Evolutionary conservation across 2,797 vertebrate species (phyloP), one percentile per base, ranked within the genome.

Genomic region (Heterohyrax brucei): DNA sequence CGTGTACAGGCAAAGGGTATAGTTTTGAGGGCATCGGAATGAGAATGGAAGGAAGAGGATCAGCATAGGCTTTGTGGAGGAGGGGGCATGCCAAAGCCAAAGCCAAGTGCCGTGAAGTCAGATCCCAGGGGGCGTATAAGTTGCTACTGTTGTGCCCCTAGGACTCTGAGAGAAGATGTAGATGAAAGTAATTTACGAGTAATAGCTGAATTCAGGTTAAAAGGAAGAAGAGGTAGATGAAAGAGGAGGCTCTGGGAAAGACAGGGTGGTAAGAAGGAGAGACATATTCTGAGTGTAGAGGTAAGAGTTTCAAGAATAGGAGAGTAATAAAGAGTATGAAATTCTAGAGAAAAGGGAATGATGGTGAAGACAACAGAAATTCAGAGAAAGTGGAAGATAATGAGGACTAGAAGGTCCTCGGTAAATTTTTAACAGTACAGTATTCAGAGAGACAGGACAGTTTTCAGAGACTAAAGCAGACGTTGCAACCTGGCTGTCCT

Each of bases 161-260:
- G 62, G 62, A 24, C 8, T 64, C 33, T 95, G 78, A 64, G 50
- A 91, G 4, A 28, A 86, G 18, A 22, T 13, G 50, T 39, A 72
- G 53, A 83, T 2, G 33, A 96, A 94, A 59, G 59, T 30, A 80
- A 81, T 84, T 87, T 70, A 48, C 28, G 19, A 88, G 30, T 82
- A 89, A 70, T 2, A 53, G 2, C 12, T 82, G 80, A 76, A 28
- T 3, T 78, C 30, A 19, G 7, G 14, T 44, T 72, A 53, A 91
- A 75, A 79, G 39, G 33, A 80, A 26, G 10, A 91, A 82, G 24
- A 82, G 19, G 28, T 26, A 87, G 73, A 59, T 89, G 24, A 87
- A 92, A 73, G 30, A 33, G 28, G 39, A 89, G 10, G 18, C 62
- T 26, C 59, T 61, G 2, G 50, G 48, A 83, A 3, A 88, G n/a